phyloP scores from a whole-genome alignment of 1,140 invertebrate species.

The Tetramorium simillimum region DNA sequence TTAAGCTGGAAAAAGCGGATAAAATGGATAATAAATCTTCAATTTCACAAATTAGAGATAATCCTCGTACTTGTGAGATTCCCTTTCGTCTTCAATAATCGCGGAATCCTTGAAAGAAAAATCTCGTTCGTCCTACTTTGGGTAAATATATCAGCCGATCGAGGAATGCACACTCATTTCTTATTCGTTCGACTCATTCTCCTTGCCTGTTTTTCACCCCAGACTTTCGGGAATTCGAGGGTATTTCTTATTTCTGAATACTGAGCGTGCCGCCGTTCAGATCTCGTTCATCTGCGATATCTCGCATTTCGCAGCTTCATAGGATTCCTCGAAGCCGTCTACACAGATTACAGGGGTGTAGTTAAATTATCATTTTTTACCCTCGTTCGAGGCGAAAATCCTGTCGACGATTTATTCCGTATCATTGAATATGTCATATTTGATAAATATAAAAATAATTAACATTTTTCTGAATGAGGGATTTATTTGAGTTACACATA shows the following conservation, averaged over 20 bases:
- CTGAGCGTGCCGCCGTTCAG: constrained; percentile 41
- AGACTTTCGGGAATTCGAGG: constrained; percentile 34
- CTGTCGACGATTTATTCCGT: constrained; percentile 7
- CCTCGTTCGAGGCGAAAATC: not conserved
- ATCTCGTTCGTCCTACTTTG: not conserved
- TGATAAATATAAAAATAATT: not conserved
- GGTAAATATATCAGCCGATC: constrained; percentile 35
- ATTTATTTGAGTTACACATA: not conserved
- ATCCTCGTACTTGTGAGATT: not conserved
- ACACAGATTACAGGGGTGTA: constrained; percentile 45
- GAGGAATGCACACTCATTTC: constrained; percentile 50
- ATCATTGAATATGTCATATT: not conserved
- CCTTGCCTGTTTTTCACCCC: not conserved
- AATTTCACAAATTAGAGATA: constrained; percentile 21
- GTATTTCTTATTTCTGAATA: constrained; percentile 63
- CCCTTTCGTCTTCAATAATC: constrained; percentile 16
- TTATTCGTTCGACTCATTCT: constrained; percentile 2
- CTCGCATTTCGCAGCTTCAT: constrained; percentile 21
- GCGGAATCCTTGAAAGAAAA: constrained; percentile 8
- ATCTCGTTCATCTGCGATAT: constrained; percentile 58
- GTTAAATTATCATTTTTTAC: constrained; percentile 45
- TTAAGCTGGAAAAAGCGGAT: not conserved
- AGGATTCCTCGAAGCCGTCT: constrained; percentile 32
- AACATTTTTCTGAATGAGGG: not conserved
- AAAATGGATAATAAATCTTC: not conserved